Evolutionary conservation across 2,113 vertebrate genomes (phyloP).

Genomic region (Callospermophilus lateralis): DNA sequence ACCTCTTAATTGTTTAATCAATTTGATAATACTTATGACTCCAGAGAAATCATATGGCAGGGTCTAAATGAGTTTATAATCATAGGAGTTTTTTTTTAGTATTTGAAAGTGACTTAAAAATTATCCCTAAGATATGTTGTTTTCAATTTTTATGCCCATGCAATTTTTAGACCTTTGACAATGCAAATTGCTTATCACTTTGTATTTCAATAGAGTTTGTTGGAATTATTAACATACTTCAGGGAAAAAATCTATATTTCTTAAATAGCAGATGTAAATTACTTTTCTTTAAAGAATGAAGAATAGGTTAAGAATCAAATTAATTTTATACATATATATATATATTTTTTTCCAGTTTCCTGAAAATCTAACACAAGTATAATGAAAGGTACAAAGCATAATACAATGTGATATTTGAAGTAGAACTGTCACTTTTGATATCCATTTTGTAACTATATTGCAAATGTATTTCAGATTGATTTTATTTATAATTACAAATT

Average conservation of each 20-base stretch:
- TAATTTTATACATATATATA: no score
- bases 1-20: neutral
- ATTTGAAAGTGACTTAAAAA: neutral
- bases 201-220: neutral
- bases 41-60: neutral
- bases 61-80: neutral
- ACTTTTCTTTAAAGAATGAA: neutral
- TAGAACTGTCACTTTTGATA: neutral
- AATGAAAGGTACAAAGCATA: neutral
- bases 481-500: constrained; percentile 75
- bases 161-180: neutral
- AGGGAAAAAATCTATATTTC: neutral
- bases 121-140: neutral
- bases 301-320: neutral
- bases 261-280: neutral
- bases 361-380: neutral
- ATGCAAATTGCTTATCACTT: neutral
- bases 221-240: neutral
- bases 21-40: neutral
- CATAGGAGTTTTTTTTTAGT: neutral
- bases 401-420: rapidly evolving
- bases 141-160: neutral
- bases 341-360: no score
- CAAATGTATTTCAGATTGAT: constrained; percentile 47
- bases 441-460: constrained; percentile 41